Evolutionary conservation across 2,113 vertebrate species (phyloP).

Genomic region (Crotalus viridis): DNA sequence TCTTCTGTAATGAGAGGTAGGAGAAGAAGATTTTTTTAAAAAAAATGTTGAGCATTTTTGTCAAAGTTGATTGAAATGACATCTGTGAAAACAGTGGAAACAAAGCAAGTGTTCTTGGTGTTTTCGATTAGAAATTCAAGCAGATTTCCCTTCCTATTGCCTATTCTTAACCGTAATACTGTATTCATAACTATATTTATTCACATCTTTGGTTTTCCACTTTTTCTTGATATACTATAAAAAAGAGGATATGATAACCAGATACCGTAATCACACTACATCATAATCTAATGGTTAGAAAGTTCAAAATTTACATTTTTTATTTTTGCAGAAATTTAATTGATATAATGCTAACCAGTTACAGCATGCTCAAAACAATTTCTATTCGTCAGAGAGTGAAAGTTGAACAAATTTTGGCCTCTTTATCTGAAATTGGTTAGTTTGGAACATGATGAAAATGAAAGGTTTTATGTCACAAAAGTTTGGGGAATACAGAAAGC

Average conservation of each 20-base stretch:
- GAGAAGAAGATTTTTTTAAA: neutral
- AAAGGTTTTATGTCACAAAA: neutral
- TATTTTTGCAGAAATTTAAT: neutral
- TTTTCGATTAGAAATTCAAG: slow-evolving; percentile 18
- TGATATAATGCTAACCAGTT: neutral
- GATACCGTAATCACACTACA: neutral
- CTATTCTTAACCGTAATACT: neutral
- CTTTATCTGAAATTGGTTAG: neutral
- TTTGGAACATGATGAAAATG: neutral
- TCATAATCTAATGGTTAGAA: neutral
- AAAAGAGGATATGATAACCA: neutral
- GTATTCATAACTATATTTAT: neutral
- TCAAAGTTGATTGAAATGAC: slow-evolving; percentile 21
- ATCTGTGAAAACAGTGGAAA: slow-evolving; percentile 1
- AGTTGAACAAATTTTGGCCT: neutral
- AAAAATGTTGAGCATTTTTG: neutral
- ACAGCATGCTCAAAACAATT: neutral
- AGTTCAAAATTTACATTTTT: neutral
- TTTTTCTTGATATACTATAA: neutral
- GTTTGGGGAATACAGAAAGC: neutral
- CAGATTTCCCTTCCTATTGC: neutral
- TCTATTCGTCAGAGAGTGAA: too few species aligned
- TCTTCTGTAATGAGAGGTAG: neutral
- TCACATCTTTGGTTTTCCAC: neutral
- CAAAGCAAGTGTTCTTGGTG: slow-evolving; percentile 13